Base-by-base conservation (phyloP, 2,797 vertebrate species). In the Oryzias dopingdopingensis region DNA sequence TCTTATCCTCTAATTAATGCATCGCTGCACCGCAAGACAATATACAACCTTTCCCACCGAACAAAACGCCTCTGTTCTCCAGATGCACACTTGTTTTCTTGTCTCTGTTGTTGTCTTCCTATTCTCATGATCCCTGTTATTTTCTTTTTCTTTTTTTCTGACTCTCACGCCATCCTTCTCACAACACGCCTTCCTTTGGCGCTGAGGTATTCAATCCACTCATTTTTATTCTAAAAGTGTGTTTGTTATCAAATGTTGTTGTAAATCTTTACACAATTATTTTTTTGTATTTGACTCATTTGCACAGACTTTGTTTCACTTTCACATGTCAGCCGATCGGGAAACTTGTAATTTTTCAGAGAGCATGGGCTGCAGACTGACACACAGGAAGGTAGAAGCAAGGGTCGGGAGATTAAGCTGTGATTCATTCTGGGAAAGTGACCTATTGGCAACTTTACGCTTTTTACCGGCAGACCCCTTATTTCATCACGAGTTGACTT, bases 1-100 rank as follows among this genome's bases (percentile, higher is more conserved):
- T 56, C 59, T 57, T 4, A 44, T 80, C 74, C 80, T 86, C 65
- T 84, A 80, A 84, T 86, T 84, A 86, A 84, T 86, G 70, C 66
- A 42, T 42, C 10, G 53, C 37, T 62, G 45, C 64, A 32, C 77
- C 68, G 4, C 79, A 65, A 59, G 57, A 84, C 67, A 74, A 77
- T 69, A 76, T 77, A 80, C n/a, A 61, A 77, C 66, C 72, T 75
- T 75, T 75, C 80, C 74, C 78, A 76, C 62, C 40, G 42, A 65
- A 59, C 69, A 74, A 53, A 26, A 60, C 49, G 64, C 52, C 70
- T 77, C 72, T 76, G 53, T 64, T 79, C 68, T 64, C 51, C 0
- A 5, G 40, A 10, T 53, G 0, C 26, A 68, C 67, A 42, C 79
- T 79, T 77, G 52, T 74, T 57, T 72, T 77, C 51, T 72, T 65